Percentiles rank a stretch among this genome's conserved stretches.
phyloP scores from a whole-genome alignment of 2,888 invertebrate genomes.

The Hipparchia sbordonii region DNA sequence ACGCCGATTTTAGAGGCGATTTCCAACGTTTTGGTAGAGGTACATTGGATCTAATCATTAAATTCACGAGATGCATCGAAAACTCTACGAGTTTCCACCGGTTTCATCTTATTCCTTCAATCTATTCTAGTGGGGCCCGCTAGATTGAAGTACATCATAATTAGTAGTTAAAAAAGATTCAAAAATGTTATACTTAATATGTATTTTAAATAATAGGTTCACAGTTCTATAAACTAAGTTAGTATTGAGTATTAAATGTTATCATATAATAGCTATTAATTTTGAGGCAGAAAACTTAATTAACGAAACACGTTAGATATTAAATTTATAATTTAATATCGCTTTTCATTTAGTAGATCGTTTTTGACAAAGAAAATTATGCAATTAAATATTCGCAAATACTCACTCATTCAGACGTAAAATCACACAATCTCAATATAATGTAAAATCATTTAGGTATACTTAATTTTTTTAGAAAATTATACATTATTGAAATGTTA shows the following conservation, averaged over 20 bases:
- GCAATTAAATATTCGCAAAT: neutral
- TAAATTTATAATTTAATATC: neutral
- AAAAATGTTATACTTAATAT: neutral
- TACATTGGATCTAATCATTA: no score
- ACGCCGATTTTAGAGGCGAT: no score
- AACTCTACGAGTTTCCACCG: neutral
- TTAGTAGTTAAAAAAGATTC: no score
- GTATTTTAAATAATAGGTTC: neutral
- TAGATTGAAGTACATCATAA: no score
- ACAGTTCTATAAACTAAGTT: neutral
- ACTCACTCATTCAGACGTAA: neutral
- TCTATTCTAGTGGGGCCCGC: no score
- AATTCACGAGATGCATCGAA: neutral
- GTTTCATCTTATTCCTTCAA: no score
- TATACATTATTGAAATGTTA: neutral
- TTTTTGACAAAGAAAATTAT: neutral
- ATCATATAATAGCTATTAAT: neutral
- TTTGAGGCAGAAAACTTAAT: neutral
- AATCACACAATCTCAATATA: neutral
- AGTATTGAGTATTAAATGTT: neutral
- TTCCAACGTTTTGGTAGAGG: no score
- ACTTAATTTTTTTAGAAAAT: slow-evolving; percentile 1
- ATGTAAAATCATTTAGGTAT: neutral
- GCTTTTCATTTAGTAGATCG: neutral
- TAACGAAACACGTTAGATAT: neutral